phyloP scores from a whole-genome alignment of 2,113 vertebrate genomes.

The Eudyptes chrysolophus region DNA sequence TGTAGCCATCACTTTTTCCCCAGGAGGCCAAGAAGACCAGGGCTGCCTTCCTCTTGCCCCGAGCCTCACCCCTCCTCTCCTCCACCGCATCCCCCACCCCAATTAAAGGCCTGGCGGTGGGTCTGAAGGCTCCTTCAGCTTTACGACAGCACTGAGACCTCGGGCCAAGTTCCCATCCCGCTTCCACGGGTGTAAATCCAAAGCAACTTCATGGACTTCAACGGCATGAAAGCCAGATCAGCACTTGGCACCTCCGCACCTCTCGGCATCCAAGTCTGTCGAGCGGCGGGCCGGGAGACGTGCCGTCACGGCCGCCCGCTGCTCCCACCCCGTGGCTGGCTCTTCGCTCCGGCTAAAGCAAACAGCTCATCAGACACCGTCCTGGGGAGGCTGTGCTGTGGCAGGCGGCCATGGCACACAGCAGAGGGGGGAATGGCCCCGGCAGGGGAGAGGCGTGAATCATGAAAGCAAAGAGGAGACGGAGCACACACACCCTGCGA shows the following conservation, averaged over 20 bases:
- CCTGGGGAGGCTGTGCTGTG: neutral
- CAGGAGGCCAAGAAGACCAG: neutral
- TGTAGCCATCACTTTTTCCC: neutral
- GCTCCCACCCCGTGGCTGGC: neutral
- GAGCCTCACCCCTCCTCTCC: neutral
- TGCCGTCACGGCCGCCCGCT: neutral
- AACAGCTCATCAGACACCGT: neutral
- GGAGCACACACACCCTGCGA: rapidly evolving
- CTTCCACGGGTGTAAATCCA: neutral
- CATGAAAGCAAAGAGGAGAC: neutral
- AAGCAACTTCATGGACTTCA: neutral
- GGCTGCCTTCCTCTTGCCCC: neutral
- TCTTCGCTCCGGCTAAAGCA: neutral
- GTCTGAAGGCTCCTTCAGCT: neutral
- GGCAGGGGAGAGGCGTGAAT: neutral
- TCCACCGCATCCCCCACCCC: neutral
- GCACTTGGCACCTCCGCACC: neutral
- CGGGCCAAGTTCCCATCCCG: neutral
- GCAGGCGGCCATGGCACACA: neutral
- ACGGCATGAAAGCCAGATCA: neutral
- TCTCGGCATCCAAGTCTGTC: neutral
- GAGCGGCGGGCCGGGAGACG: neutral
- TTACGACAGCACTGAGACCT: neutral
- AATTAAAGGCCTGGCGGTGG: neutral
- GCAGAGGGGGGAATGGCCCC: neutral